phyloP scores from a whole-genome alignment of 2,888 invertebrate genomes.

The Latrodectus elegans region DNA sequence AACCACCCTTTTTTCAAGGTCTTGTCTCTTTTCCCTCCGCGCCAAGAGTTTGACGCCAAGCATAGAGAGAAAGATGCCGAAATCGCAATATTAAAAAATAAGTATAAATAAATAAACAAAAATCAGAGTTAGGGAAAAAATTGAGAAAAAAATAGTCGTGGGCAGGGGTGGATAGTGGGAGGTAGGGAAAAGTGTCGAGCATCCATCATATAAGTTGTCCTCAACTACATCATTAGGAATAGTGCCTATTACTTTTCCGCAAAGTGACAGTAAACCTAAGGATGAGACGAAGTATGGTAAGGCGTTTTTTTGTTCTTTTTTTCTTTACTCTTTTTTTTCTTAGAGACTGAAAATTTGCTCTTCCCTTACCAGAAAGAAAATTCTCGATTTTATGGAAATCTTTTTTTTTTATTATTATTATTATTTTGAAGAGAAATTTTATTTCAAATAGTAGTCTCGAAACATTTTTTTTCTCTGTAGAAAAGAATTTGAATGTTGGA shows the following conservation, averaged over 20 bases:
- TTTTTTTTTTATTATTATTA: no score
- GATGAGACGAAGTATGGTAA: no score
- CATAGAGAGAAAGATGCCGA: background rate
- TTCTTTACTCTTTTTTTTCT: background rate
- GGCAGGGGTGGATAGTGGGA: conserved; percentile 1
- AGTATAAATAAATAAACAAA: background rate
- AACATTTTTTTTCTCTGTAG: background rate
- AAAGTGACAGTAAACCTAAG: conserved; percentile 60
- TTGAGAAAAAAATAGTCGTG: conserved; percentile 12
- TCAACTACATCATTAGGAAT: conserved; percentile 66
- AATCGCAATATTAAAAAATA: conserved; percentile 5
- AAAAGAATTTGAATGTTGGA: background rate
- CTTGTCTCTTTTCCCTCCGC: conserved; percentile 9
- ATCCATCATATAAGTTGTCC: conserved; percentile 66
- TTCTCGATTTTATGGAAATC: no score
- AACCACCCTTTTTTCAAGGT: conserved; percentile 52
- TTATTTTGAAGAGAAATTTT: no score
- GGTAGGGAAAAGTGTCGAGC: conserved; percentile 29
- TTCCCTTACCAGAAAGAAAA: no score
- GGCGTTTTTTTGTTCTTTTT: background rate
- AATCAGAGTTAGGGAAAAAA: conserved; percentile 9
- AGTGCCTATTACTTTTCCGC: conserved; percentile 55
- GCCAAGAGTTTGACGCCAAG: conserved; percentile 49
- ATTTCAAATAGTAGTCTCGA: no score
- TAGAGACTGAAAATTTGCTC: no score